Base-by-base conservation (phyloP, 2,888 invertebrate genomes). In the Nemurella pictetii region DNA sequence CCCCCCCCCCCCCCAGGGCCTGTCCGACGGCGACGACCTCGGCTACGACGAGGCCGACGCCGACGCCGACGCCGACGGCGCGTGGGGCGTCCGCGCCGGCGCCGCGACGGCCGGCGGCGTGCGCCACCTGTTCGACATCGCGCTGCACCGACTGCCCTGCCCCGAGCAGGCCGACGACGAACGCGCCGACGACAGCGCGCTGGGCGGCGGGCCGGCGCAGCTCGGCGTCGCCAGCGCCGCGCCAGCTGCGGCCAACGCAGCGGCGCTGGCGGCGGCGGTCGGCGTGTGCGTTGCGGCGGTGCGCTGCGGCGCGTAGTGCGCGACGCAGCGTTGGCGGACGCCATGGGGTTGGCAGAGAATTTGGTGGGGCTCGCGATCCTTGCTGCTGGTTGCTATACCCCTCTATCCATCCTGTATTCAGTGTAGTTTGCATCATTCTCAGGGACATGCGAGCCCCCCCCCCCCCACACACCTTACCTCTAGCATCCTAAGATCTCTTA, bases 111-210 rank as follows among this genome's bases (percentile, higher is more conserved):
- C 82, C 26, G 84, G 73, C 84, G 86, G 86, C 85, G 86, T 86
- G 86, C 87, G 88, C 72, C 89, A 92, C 89, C 89, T 94, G 85
- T 91, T 93, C 83, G 92, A 92, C 88, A 92, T 94, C 85, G 92
- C 93, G 0, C 91, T 92, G 1, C 93, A 93, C 87, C 90, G 91
- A 84, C 89, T 94, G 84, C 94, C 94, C 27, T 94, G 94, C 88
- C 93, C 93, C 84, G 92, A 92, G 86, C 55, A 55, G 20, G 55
- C 55, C 20, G 55, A 55, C 2, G 55, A 55, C 55, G 55, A 55
- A 12, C 55, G 9, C 55, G 55, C 15, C 55, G 55, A 55, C 55
- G 55, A 55, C 55, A 55, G 55, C 55, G 9, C 55, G 55, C 55
- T 20, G 20, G 15, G 55, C 55, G 55, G 55, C 12, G 55, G 55